phyloP scores from a whole-genome alignment of 2,888 invertebrate species.

The Eurytoma californica region DNA sequence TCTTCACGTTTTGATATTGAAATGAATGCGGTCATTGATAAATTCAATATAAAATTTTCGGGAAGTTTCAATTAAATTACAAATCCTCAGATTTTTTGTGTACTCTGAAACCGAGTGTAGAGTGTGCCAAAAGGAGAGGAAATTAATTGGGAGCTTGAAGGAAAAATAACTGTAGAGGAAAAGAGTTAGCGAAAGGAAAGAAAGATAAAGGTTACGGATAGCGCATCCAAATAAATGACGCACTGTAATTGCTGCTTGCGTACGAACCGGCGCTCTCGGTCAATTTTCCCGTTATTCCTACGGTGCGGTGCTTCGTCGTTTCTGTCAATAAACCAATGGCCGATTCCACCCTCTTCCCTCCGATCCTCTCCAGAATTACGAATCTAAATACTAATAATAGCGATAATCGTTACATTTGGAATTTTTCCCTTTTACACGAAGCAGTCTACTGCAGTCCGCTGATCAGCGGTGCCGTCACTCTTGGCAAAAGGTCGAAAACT shows the following conservation, averaged over 20 bases:
- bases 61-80: no score
- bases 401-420: background rate
- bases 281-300: slow-evolving; percentile 18
- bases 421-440: background rate
- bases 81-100: no score
- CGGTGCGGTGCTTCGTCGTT: background rate
- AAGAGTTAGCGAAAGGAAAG: background rate
- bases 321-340: background rate
- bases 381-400: background rate
- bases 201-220: background rate
- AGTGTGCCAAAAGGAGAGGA: no score
- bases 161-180: background rate
- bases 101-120: no score
- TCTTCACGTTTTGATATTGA: no score
- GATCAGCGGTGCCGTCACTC: no score
- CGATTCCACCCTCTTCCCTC: background rate
- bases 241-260: background rate
- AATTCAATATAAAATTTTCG: no score
- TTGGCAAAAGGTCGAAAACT: no score
- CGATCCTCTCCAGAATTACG: no score
- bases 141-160: no score
- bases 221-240: slow-evolving; percentile 13
- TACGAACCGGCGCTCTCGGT: background rate
- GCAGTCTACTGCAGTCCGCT: no score
- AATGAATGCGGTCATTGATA: no score